A percentile compares a stretch with the other conserved stretches of the same genome.
Evolutionary conservation across 2,113 vertebrate genomes (phyloP).

Genomic region (Engraulis encrasicolus): DNA sequence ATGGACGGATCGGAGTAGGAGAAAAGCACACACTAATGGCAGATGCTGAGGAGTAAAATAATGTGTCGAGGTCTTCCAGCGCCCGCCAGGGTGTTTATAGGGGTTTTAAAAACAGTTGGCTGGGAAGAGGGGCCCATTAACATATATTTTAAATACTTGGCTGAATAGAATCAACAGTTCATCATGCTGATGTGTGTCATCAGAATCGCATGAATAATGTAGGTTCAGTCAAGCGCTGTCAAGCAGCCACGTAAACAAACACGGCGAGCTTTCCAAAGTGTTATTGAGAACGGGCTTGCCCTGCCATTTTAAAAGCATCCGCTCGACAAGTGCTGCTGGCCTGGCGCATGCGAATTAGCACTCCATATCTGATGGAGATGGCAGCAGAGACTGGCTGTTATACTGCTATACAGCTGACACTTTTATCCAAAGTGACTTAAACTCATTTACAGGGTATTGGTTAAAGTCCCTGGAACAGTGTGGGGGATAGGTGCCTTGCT

Average conservation of each 20-base stretch:
- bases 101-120: constrained; percentile 7
- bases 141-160: neutral
- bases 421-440: too few species aligned
- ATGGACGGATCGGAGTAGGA: neutral
- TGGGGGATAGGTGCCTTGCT: too few species aligned
- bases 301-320: neutral
- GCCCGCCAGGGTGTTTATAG: neutral
- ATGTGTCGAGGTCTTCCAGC: neutral
- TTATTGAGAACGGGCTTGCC: neutral
- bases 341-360: constrained; percentile 16
- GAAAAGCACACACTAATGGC: neutral
- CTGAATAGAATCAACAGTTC: neutral
- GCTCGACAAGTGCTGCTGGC: neutral
- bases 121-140: neutral
- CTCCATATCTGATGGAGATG: constrained; percentile 16
- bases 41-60: neutral
- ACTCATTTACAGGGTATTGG: too few species aligned
- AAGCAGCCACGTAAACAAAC: constrained; percentile 11
- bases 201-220: neutral
- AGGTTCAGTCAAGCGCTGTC: neutral
- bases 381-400: neutral
- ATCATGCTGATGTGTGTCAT: neutral
- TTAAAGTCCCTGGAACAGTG: too few species aligned
- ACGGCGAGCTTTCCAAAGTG: neutral
- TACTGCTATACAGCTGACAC: too few species aligned